These are phyloP conservation scores for Pedetes capensis DNA, from an alignment of 2,113 vertebrate genomes.

Conservation along the genomic window DNA sequence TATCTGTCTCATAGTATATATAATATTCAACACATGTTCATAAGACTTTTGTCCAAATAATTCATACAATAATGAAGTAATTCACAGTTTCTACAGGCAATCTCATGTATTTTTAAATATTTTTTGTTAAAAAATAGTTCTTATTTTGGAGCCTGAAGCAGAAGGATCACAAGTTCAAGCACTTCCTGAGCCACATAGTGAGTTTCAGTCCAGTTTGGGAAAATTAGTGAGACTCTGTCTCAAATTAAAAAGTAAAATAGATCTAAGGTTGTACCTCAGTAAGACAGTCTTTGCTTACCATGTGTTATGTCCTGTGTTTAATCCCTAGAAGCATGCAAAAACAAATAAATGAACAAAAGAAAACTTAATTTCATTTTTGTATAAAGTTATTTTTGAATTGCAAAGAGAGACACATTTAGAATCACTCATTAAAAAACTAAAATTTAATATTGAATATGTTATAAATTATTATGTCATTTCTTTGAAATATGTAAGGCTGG, in stretches of 20 bases:
- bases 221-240: too few relatives aligned
- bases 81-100: neutral
- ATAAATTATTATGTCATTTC: neutral
- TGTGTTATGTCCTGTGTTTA: too few relatives aligned
- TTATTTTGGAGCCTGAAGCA: too few relatives aligned
- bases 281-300: too few relatives aligned
- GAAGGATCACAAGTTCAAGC: too few relatives aligned
- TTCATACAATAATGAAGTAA: neutral
- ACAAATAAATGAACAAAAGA: too few relatives aligned
- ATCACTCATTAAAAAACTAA: neutral
- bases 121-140: neutral
- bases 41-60: neutral
- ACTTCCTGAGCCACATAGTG: too few relatives aligned
- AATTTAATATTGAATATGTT: neutral
- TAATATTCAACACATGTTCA: neutral
- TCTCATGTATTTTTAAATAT: neutral
- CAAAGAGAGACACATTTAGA: neutral
- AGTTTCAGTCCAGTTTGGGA: too few relatives aligned
- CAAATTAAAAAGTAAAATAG: too few relatives aligned
- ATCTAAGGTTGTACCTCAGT: too few relatives aligned
- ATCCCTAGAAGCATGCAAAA: too few relatives aligned
- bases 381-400: neutral
- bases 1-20: neutral
- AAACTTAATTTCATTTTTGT: neutral
- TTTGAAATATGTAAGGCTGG: neutral